A percentile compares a stretch with the other conserved stretches of the same genome.
Evolutionary conservation across 2,797 vertebrate species (phyloP).

Genomic region (Malacoctenus gilli): DNA sequence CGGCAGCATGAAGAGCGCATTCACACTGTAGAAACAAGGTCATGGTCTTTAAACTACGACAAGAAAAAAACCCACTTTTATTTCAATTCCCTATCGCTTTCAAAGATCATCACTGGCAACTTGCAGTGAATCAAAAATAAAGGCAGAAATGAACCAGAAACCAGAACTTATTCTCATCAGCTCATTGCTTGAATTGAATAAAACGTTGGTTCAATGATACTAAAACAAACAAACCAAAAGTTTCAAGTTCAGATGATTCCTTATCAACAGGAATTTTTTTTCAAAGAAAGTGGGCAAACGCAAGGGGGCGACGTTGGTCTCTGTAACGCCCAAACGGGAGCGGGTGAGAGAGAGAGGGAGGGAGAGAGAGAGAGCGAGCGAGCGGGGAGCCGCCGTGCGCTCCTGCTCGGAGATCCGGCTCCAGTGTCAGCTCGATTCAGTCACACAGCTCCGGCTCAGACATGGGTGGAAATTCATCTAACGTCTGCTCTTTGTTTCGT

Average conservation of each 20-base stretch:
- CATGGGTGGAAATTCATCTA: constrained; percentile 74
- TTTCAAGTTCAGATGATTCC: neutral
- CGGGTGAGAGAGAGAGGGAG: constrained; percentile 4
- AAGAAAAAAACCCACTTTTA: no score
- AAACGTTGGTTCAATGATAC: no score
- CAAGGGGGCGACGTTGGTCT: constrained; percentile 80
- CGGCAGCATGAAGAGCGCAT: no score
- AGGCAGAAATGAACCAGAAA: no score
- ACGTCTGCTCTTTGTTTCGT: constrained; percentile 76
- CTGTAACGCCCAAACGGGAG: constrained; percentile 48
- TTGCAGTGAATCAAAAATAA: no score
- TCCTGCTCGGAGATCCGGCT: constrained; percentile 49
- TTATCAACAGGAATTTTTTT: constrained; percentile 7
- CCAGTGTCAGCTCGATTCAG: constrained; percentile 76
- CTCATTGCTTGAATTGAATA: no score
- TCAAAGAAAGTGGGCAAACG: constrained; percentile 42
- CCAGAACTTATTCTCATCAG: no score
- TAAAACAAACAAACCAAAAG: no score
- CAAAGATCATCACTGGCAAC: no score
- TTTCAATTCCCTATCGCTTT: no score
- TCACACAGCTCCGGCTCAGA: constrained; percentile 76
- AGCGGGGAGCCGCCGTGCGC: constrained; percentile 23
- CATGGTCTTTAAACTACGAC: no score
- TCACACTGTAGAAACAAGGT: no score
- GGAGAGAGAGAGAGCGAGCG: constrained; percentile 1